Conservation (phyloP, 2,113 vertebrate genomes). For the Microcebus tavaratra region DNA sequence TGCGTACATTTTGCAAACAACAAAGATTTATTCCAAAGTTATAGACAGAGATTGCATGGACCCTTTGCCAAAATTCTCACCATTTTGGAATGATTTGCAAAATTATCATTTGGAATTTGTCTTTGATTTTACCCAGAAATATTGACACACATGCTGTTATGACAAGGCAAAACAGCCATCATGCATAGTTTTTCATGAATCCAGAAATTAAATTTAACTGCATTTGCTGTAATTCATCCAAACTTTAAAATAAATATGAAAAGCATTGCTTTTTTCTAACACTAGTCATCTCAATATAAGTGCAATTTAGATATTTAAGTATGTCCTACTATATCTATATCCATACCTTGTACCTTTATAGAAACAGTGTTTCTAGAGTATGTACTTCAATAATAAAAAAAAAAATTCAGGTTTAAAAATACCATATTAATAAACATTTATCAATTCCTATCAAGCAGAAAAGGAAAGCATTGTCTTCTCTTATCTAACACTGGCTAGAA, state of each 20-base stretch:
- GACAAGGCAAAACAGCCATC: conserved; percentile 58
- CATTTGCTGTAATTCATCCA: conserved; percentile 60
- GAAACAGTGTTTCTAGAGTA: neutral
- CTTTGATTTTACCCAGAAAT: conserved; percentile 66
- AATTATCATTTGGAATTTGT: conserved; percentile 58
- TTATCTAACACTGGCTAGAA: conserved; percentile 23
- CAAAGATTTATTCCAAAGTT: neutral
- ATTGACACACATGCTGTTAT: conserved; percentile 67
- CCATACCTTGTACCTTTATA: neutral
- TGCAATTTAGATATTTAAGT: conserved; percentile 40
- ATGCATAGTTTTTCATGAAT: neutral
- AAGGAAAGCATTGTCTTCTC: conserved; percentile 35
- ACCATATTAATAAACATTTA: conserved; percentile 56
- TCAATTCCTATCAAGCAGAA: conserved; percentile 52
- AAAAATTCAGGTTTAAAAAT: conserved; percentile 30
- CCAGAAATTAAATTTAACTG: conserved; percentile 66
- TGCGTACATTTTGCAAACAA: neutral
- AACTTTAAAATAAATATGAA: conserved; percentile 72
- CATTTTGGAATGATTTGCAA: conserved; percentile 44
- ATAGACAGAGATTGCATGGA: neutral
- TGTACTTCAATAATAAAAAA: neutral
- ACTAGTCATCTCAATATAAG: conserved; percentile 17
- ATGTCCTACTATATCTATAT: neutral
- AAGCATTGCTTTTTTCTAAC: conserved; percentile 31
- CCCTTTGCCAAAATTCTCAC: conserved; percentile 21